A percentile compares a stretch with the other conserved stretches of the same genome.
phyloP scores from a whole-genome alignment of 2,113 vertebrate species.

The Felis catus region DNA sequence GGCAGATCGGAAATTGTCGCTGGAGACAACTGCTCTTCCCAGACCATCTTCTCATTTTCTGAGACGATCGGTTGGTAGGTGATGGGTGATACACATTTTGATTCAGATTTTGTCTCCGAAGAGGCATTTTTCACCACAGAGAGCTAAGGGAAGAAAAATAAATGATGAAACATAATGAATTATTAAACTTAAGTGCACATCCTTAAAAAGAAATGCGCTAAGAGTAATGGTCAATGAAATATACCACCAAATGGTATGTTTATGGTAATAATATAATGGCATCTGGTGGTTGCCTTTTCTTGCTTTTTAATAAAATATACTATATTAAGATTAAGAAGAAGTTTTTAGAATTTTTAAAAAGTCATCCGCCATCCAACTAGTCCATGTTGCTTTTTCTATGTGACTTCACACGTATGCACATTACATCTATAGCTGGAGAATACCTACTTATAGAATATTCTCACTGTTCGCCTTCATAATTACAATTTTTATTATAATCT shows the following conservation, averaged over 20 bases:
- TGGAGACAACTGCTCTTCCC: slow-evolving; percentile 13
- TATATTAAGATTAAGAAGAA: neutral
- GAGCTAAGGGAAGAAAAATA: slow-evolving; percentile 69
- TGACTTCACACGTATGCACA: neutral
- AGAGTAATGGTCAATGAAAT: neutral
- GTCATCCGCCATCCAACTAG: neutral
- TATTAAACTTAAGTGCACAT: neutral
- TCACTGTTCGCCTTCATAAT: neutral
- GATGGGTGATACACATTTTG: slow-evolving; percentile 58
- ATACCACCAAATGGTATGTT: neutral
- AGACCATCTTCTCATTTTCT: neutral
- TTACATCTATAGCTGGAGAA: neutral
- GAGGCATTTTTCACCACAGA: slow-evolving; percentile 79
- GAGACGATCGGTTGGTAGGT: neutral
- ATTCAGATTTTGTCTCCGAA: slow-evolving; percentile 71
- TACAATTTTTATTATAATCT: neutral
- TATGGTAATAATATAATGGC: neutral
- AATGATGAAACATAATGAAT: neutral
- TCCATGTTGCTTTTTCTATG: neutral
- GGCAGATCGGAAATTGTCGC: neutral
- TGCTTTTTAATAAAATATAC: slow-evolving; percentile 8
- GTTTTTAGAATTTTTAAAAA: neutral
- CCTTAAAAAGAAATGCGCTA: neutral
- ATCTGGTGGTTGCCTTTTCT: neutral
- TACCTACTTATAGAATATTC: neutral